Evolutionary conservation across 2,797 vertebrate genomes (phyloP), one percentile per base, ranked within the genome.

Genomic region (Cirrhinus molitorella): DNA sequence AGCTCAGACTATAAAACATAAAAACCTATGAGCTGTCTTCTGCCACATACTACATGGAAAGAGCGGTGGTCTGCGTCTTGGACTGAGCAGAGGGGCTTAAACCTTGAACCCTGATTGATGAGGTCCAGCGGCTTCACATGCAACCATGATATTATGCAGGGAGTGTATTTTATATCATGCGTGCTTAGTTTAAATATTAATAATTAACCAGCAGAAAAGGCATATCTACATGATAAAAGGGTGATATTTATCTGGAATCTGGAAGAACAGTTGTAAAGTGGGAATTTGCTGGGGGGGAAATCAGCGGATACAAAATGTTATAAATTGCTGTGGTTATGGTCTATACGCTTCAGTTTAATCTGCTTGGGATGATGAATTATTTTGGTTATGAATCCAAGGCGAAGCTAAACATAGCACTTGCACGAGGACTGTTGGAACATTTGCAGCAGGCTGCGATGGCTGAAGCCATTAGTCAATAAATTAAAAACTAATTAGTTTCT

Each of bases 401-500:
- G 91, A 92, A 93, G 91, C 93, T 93, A 93, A 94, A 92, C 90
- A 90, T 91, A 90, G 91, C 92, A 61, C 87, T 92, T 93, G 93
- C 91, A 91, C 90, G 89, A 93, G 90, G 93, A 94, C 92, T 92
- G 91, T 93, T 94, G 91, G 93, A 95, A 95, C 94, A 94, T 94
- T 95, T 92, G 92, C 92, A 94, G 93, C 93, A 93, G 94, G 93
- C 94, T 94, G 94, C 92, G 89, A 91, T 93, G 93, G 94, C 94
- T 92, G 91, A 90, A 92, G 94, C 93, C 95, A 95, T 95, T 95
- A 95, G 94, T 96, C 95, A 95, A 95, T 96, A 94, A 94, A 96
- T 95, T 95, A 96, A 94, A 96, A 94, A 94, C 93, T 94, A 94
- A 95, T 95, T 95, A 94, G 94, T 95, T 94, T 96, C 94, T 94